A percentile compares a stretch with the other conserved stretches of the same genome.
These are phyloP conservation scores for Pitta sordida DNA, from an alignment of 2,113 vertebrate species.

Conservation along the genomic window DNA sequence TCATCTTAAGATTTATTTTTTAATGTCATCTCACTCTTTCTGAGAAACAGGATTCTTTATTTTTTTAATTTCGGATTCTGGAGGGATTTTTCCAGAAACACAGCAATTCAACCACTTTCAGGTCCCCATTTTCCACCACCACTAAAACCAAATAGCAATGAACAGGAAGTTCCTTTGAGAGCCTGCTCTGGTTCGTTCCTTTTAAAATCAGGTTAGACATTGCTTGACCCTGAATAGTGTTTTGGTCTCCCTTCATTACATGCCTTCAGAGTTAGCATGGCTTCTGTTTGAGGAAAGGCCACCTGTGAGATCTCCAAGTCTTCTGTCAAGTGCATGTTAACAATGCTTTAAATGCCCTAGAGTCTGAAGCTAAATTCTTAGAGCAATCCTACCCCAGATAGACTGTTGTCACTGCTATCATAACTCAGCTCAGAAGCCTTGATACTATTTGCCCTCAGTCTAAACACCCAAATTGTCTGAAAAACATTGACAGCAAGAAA, in stretches of 20 bases:
- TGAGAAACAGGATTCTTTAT: not conserved
- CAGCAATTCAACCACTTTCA: not conserved
- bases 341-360: not conserved
- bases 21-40: not conserved
- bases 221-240: not conserved
- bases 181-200: constrained; percentile 33
- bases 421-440: constrained; percentile 6
- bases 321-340: not conserved
- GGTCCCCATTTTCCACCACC: not conserved
- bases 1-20: not conserved
- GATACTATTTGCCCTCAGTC: not conserved
- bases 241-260: not conserved
- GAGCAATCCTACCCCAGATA: not conserved
- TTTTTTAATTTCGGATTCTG: not conserved
- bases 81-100: not conserved
- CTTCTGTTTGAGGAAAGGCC: constrained; percentile 16
- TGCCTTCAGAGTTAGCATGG: not conserved
- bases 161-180: not conserved
- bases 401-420: not conserved
- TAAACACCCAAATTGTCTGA: not conserved
- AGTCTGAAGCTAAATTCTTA: not conserved
- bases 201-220: constrained; percentile 27
- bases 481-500: not conserved
- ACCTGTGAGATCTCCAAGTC: not conserved
- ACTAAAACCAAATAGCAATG: not conserved